Evolutionary conservation across 2,888 invertebrate species (phyloP).

Genomic region (Plagodis dolabraria): DNA sequence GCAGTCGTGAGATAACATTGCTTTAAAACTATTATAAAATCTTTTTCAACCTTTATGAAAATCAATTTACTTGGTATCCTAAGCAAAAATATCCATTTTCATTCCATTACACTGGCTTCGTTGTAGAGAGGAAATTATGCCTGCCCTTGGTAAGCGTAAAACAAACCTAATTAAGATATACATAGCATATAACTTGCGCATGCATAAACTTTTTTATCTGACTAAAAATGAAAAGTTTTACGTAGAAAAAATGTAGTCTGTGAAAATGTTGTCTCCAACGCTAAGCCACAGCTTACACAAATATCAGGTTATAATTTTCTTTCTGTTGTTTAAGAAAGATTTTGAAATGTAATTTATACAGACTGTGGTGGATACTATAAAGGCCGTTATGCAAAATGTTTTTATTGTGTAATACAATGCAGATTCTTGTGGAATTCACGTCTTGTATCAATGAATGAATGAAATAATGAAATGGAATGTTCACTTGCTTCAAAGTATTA

Average conservation of each 20-base stretch:
- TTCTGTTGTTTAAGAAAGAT: constrained; percentile 2
- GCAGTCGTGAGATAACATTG: constrained; percentile 8
- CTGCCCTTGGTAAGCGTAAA: constrained; percentile 19
- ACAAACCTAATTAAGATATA: constrained; percentile 21
- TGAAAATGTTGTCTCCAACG: neutral
- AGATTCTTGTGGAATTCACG: neutral
- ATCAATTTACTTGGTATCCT: constrained; percentile 14
- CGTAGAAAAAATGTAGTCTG: constrained; percentile 11
- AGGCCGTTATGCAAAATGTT: constrained; percentile 3
- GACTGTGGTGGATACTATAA: constrained; percentile 7
- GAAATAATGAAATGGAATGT: no score
- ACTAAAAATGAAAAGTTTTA: neutral
- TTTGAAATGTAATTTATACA: neutral
- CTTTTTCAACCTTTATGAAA: constrained; percentile 18
- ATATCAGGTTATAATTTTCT: neutral
- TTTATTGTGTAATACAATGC: constrained; percentile 8
- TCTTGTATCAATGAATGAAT: constrained; percentile 3
- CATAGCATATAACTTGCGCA: constrained; percentile 11
- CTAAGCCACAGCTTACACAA: constrained; percentile 5
- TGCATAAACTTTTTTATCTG: constrained; percentile 3
- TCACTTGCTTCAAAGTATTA: constrained; percentile 1
- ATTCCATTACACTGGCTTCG: constrained; percentile 20
- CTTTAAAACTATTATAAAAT: constrained; percentile 15
- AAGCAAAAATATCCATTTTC: constrained; percentile 17
- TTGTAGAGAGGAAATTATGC: constrained; percentile 26